Evolutionary conservation across 2,888 invertebrate species (phyloP).

Genomic region (Strigamia crassipes): DNA sequence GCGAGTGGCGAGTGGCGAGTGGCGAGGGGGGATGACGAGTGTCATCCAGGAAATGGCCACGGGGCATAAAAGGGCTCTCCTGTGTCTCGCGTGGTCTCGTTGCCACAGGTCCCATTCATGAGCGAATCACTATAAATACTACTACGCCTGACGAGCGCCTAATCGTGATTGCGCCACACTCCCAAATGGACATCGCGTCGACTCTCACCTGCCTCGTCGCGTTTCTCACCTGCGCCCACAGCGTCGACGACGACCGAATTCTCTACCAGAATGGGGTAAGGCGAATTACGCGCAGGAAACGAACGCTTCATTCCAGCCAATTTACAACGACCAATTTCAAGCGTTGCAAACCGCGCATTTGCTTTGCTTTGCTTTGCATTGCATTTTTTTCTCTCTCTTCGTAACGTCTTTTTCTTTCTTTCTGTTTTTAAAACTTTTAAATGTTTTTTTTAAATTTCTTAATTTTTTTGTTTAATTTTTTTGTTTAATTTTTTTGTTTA

Average conservation of each 20-base stretch:
- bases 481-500: too few species aligned
- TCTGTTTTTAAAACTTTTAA: too few species aligned
- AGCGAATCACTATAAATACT: constrained; percentile 32
- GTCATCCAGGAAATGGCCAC: constrained; percentile 29
- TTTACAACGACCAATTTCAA: too few species aligned
- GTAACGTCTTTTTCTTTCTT: too few species aligned
- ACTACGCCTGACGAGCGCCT: background rate
- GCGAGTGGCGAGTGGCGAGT: background rate
- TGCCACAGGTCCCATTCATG: constrained; percentile 15
- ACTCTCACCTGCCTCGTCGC: background rate
- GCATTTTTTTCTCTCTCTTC: too few species aligned
- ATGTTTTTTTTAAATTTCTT: too few species aligned
- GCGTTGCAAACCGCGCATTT: too few species aligned
- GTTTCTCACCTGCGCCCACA: background rate
- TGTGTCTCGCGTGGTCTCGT: constrained; percentile 30
- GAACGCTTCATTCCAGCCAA: too few species aligned
- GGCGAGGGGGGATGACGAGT: background rate
- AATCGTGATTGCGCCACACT: background rate
- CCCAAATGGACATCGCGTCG: background rate
- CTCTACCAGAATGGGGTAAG: constrained; percentile 29
- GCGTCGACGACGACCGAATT: background rate
- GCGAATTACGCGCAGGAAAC: background rate
- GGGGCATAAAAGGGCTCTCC: constrained; percentile 38
- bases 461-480: too few species aligned
- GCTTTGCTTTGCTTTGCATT: too few species aligned